Percentiles rank a stretch among this genome's conserved stretches.
Evolutionary conservation across 2,797 vertebrate genomes (phyloP).

Genomic region (Schizothorax lantsangensis): DNA sequence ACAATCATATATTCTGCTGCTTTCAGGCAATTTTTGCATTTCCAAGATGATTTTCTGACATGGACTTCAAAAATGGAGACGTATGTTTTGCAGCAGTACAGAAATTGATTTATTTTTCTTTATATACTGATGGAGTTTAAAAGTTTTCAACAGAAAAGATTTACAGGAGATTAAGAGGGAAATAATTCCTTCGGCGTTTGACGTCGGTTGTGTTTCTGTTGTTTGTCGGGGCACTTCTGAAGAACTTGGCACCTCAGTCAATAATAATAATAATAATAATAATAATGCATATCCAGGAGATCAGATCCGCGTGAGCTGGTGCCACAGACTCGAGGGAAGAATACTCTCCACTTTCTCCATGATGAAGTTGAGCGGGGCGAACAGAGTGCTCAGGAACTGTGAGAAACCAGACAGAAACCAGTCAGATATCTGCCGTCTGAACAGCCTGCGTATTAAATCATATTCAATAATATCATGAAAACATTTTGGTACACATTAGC

Average conservation of each 20-base stretch:
- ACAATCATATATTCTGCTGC: too few species aligned
- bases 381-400: conserved; percentile 98
- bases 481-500: background rate
- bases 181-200: background rate
- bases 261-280: background rate
- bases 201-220: background rate
- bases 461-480: background rate
- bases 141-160: conserved; percentile 15
- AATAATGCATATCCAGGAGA: background rate
- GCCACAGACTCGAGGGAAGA: conserved; percentile 97
- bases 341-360: conserved; percentile 99
- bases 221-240: conserved; percentile 37
- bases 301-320: conserved; percentile 97
- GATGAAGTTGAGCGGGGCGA: conserved; percentile 97
- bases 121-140: conserved; percentile 21
- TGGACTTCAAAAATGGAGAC: background rate
- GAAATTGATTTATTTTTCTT: conserved; percentile 21
- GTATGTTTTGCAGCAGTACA: conserved; percentile 19
- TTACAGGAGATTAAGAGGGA: conserved; percentile 19
- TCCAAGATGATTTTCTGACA: background rate
- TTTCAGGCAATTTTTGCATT: background rate
- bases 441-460: background rate
- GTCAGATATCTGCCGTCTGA: conserved; percentile 2
- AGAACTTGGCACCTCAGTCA: conserved; percentile 45
- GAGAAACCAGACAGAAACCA: conserved; percentile 43